Evolutionary conservation across 2,797 vertebrate species (phyloP).

Genomic region (Mus minutoides): DNA sequence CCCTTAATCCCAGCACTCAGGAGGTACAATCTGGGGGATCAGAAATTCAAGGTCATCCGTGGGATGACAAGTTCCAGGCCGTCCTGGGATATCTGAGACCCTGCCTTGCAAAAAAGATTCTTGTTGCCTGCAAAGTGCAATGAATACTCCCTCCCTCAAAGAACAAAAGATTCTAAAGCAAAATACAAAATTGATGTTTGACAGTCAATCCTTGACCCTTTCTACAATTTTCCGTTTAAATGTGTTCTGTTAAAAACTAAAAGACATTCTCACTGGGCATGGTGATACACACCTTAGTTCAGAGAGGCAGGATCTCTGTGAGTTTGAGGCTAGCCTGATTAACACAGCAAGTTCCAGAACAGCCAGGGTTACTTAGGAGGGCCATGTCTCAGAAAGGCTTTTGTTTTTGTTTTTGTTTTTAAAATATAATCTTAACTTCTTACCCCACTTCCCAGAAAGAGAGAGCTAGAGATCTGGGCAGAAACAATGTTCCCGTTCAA

Average conservation of each 20-base stretch:
- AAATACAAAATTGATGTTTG: not conserved
- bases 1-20: not conserved
- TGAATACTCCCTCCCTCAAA: not conserved
- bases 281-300: not conserved
- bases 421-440: not conserved
- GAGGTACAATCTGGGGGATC: not conserved
- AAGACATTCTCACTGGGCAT: not conserved
- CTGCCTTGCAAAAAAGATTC: not conserved
- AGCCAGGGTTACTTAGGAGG: not conserved
- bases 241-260: not conserved
- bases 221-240: not conserved
- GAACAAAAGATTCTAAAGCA: not conserved
- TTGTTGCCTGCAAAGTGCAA: not conserved
- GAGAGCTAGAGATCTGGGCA: not conserved
- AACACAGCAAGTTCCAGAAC: not conserved
- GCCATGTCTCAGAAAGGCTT: not conserved
- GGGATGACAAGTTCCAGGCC: not conserved
- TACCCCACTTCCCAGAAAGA: not conserved
- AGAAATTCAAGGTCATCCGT: not conserved
- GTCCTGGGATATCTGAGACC: not conserved
- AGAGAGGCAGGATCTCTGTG: not conserved
- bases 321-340: not conserved
- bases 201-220: not conserved
- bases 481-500: not conserved
- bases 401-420: not conserved